Conservation (phyloP, 2,888 invertebrate genomes). For the Mechanitis mazaeus region DNA sequence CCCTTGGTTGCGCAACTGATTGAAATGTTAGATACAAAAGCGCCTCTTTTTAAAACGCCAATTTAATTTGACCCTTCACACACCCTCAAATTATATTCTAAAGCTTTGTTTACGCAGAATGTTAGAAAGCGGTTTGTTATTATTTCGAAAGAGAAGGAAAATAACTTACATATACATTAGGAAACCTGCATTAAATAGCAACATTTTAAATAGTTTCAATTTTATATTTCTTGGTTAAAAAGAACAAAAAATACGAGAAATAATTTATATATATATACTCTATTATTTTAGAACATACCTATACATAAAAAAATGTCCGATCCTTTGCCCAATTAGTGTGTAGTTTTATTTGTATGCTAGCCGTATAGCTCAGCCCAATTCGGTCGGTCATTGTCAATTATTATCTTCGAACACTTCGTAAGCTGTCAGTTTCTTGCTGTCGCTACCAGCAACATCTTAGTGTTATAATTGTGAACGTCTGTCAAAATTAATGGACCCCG, state of each 20-base stretch:
- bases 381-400: slow-evolving; percentile 34
- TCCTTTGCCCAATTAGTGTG: slow-evolving; percentile 9
- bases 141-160: too few relatives aligned
- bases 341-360: slow-evolving; percentile 1
- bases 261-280: too few relatives aligned
- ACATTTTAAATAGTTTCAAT: too few relatives aligned
- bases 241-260: too few relatives aligned
- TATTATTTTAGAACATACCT: not conserved
- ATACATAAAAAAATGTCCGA: not conserved
- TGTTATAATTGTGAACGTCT: slow-evolving; percentile 32
- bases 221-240: too few relatives aligned
- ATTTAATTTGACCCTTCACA: slow-evolving; percentile 25
- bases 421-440: slow-evolving; percentile 29
- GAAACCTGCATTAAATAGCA: too few relatives aligned
- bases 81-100: slow-evolving; percentile 6
- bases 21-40: slow-evolving; percentile 35
- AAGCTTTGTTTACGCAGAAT: not conserved
- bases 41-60: slow-evolving; percentile 28
- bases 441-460: slow-evolving; percentile 28
- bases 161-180: too few relatives aligned
- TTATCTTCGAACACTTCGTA: slow-evolving; percentile 30
- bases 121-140: not conserved
- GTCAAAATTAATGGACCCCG: slow-evolving; percentile 39
- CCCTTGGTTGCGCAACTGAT: slow-evolving; percentile 42
- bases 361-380: slow-evolving; percentile 25